These are phyloP conservation scores for Astyanax mexicanus DNA, from an alignment of 2,797 vertebrate species.

Conservation along the genomic window DNA sequence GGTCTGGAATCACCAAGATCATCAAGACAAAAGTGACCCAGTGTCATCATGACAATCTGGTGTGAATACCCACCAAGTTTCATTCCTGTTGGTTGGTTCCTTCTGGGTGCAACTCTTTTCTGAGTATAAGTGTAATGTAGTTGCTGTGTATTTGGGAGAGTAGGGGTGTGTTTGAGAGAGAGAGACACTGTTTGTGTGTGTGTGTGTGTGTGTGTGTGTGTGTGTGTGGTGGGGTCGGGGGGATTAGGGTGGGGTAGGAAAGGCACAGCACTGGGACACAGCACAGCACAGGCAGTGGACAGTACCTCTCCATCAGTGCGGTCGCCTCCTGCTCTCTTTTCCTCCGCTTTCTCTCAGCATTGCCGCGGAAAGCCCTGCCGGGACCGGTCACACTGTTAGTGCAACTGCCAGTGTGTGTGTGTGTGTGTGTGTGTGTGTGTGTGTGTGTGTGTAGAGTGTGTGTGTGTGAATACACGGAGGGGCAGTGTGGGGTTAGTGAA, in stretches of 20 bases:
- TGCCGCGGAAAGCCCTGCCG: constrained; percentile 96
- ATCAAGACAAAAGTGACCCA: too few species aligned
- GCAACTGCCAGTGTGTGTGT: constrained; percentile 47
- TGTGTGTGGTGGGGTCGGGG: not conserved
- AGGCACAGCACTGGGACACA: constrained; percentile 64
- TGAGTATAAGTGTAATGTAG: too few species aligned
- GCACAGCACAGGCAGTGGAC: constrained; percentile 63
- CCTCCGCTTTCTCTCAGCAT: constrained; percentile 95
- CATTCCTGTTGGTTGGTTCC: too few species aligned
- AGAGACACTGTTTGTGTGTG: too few species aligned
- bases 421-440: not conserved
- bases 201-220: too few species aligned
- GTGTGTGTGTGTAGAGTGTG: constrained; percentile 51
- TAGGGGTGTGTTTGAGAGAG: too few species aligned
- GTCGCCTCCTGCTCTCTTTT: constrained; percentile 94
- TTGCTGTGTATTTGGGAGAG: too few species aligned
- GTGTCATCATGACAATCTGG: too few species aligned
- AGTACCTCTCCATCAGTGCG: constrained; percentile 94
- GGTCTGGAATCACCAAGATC: too few species aligned
- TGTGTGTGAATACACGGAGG: not conserved
- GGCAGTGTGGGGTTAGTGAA: constrained; percentile 40
- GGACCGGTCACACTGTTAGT: constrained; percentile 72
- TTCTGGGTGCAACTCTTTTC: too few species aligned
- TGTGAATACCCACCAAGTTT: too few species aligned
- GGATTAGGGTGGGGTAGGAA: not conserved